Conservation (phyloP, 2,797 vertebrate genomes). For the Atherinosoma microstoma region DNA sequence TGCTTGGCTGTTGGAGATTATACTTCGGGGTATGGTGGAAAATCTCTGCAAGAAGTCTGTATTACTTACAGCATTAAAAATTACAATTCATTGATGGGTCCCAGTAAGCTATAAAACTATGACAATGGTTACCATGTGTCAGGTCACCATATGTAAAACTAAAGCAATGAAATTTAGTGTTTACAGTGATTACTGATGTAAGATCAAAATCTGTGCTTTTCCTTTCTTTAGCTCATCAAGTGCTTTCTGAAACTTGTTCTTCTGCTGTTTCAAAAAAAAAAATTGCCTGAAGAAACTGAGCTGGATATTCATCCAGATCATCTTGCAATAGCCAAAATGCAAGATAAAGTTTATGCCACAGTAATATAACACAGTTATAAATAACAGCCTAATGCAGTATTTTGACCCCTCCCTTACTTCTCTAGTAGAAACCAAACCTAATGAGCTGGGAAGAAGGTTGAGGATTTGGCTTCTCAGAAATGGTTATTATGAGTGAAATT, state of each 20-base stretch:
- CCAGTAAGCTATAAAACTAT: neutral
- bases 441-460: neutral
- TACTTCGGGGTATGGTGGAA: no score
- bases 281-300: neutral
- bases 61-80: neutral
- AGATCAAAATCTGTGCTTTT: no score
- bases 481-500: slow-evolving; percentile 14
- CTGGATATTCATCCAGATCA: neutral
- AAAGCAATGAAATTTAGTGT: no score
- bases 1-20: no score
- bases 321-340: neutral
- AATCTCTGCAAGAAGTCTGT: neutral
- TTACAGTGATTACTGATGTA: no score
- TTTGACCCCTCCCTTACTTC: neutral
- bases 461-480: slow-evolving; percentile 15
- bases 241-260: neutral
- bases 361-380: neutral
- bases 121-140: neutral
- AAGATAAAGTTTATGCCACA: neutral
- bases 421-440: neutral
- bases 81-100: neutral
- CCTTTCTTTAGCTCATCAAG: neutral
- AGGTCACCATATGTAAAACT: neutral
- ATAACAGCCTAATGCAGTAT: neutral
- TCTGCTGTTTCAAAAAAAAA: neutral